These are phyloP conservation scores for Dexiosoma caninum DNA, from an alignment of 2,888 invertebrate genomes.

Conservation along the genomic window DNA sequence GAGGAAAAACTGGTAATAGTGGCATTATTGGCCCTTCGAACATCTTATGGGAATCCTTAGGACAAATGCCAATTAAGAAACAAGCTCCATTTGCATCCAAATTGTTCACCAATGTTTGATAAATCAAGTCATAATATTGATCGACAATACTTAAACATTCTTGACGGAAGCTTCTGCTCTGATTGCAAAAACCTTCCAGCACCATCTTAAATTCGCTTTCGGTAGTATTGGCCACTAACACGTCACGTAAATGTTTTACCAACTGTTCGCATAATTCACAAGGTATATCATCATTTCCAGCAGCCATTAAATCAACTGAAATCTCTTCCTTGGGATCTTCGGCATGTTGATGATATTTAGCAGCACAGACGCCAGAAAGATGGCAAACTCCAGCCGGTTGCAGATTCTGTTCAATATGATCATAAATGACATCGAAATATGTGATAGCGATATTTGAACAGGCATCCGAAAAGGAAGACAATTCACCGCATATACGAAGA, in stretches of 20 bases:
- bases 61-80: slow-evolving; percentile 80
- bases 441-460: slow-evolving; percentile 86
- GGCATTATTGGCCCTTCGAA: slow-evolving; percentile 80
- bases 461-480: slow-evolving; percentile 87
- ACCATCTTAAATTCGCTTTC: slow-evolving; percentile 88
- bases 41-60: slow-evolving; percentile 67
- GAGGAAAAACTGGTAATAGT: slow-evolving; percentile 79
- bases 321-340: slow-evolving; percentile 80
- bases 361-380: slow-evolving; percentile 86
- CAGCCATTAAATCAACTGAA: slow-evolving; percentile 79
- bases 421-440: slow-evolving; percentile 85
- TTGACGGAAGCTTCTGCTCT: slow-evolving; percentile 84
- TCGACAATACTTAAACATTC: slow-evolving; percentile 88
- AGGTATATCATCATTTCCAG: slow-evolving; percentile 82
- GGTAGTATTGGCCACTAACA: slow-evolving; percentile 90
- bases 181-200: slow-evolving; percentile 87
- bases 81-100: slow-evolving; percentile 86
- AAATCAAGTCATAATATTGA: slow-evolving; percentile 87
- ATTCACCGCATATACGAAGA: slow-evolving; percentile 82
- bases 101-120: slow-evolving; percentile 83
- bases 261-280: slow-evolving; percentile 92
- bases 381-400: slow-evolving; percentile 84
- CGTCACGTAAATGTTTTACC: slow-evolving; percentile 87
- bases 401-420: slow-evolving; percentile 81
- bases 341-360: slow-evolving; percentile 82